Evolutionary conservation across 2,888 invertebrate genomes (phyloP).

Genomic region (Pyrrhosoma nymphula): DNA sequence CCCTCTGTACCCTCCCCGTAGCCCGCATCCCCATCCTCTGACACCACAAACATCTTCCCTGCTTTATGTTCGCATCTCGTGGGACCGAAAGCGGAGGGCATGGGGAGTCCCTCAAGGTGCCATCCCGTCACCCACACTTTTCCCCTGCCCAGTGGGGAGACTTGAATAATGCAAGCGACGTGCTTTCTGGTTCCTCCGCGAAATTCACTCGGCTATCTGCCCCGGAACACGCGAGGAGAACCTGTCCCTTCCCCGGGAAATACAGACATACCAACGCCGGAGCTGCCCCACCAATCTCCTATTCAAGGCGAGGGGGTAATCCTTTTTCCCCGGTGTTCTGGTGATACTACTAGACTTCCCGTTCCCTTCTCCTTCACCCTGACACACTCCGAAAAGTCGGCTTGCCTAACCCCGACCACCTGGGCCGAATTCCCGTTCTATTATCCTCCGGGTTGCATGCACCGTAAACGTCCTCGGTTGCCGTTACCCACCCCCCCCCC

Average conservation of each 20-base stretch:
- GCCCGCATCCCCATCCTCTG: neutral
- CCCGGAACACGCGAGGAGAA: constrained; percentile 30
- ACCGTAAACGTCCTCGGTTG: neutral
- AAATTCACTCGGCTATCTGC: constrained; percentile 56
- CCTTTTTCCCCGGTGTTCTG: neutral
- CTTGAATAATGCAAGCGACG: constrained; percentile 64
- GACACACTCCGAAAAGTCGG: neutral
- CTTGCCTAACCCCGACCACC: neutral
- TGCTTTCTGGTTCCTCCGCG: neutral
- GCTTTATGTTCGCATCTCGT: constrained; percentile 42
- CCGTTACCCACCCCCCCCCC: neutral
- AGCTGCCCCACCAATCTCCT: neutral
- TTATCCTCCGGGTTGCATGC: neutral
- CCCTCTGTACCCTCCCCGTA: neutral
- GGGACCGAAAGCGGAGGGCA: neutral
- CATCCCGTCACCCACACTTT: neutral
- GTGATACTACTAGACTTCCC: neutral
- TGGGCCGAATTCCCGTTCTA: constrained; percentile 31
- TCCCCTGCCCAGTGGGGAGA: neutral
- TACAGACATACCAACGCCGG: neutral
- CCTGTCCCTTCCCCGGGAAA: neutral
- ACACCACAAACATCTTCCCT: constrained; percentile 38
- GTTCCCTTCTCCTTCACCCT: neutral
- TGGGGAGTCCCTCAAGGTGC: neutral
- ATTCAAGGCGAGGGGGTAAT: neutral